Evolutionary conservation across 2,113 vertebrate genomes (phyloP).

Genomic region (Hemiscyllium ocellatum): DNA sequence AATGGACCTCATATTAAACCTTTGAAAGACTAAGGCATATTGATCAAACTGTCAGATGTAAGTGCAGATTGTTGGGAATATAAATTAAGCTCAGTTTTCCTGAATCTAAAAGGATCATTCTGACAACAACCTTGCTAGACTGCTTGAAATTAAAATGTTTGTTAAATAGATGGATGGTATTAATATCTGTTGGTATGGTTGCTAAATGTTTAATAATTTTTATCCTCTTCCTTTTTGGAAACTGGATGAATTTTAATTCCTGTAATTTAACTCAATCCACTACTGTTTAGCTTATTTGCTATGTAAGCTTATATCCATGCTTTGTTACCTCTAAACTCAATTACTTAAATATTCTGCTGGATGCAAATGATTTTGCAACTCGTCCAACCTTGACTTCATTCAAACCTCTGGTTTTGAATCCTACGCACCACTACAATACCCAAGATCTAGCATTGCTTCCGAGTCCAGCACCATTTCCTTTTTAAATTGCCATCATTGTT

Average conservation of each 20-base stretch:
- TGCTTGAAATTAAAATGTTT: not conserved
- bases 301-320: not conserved
- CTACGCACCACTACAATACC: not conserved
- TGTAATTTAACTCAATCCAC: not conserved
- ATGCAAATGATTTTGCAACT: not conserved
- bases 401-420: not conserved
- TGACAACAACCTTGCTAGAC: not conserved
- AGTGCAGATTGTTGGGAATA: not conserved
- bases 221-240: not conserved
- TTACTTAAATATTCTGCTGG: not conserved
- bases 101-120: not conserved
- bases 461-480: not conserved
- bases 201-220: not conserved
- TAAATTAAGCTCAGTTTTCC: not conserved
- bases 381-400: not conserved
- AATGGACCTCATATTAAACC: not conserved
- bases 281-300: not conserved
- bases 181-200: not conserved
- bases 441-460: not conserved
- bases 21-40: not conserved
- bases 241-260: not conserved
- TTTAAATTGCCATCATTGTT: not conserved
- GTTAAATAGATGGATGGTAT: not conserved
- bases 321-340: not conserved
- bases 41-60: not conserved